These are phyloP conservation scores for Entomobrya proxima DNA, from an alignment of 2,888 invertebrate genomes.

Conservation along the genomic window DNA sequence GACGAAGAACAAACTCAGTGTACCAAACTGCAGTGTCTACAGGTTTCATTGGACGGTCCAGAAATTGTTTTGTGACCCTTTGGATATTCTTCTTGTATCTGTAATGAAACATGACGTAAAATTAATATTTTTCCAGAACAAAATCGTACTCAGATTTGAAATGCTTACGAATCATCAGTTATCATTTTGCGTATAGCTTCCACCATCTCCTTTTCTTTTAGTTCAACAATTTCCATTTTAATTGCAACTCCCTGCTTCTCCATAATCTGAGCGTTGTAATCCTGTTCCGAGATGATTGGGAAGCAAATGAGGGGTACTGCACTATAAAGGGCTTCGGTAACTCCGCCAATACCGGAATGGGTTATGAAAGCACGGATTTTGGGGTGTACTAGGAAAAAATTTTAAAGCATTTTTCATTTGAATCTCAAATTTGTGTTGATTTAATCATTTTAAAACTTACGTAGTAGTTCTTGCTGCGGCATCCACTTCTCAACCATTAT, in stretches of 20 bases:
- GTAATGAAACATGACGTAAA: no score
- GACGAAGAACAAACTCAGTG: slow-evolving; percentile 58
- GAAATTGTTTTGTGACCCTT: slow-evolving; percentile 30
- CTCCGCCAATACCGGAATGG: slow-evolving; percentile 67
- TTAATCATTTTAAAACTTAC: neutral
- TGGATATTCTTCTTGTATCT: slow-evolving; percentile 35
- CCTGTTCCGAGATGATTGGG: slow-evolving; percentile 69
- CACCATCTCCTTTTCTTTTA: slow-evolving; percentile 53
- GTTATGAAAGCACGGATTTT: slow-evolving; percentile 68
- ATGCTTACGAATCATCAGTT: slow-evolving; percentile 48
- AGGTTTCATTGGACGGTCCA: slow-evolving; percentile 51
- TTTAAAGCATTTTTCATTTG: neutral
- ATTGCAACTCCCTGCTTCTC: slow-evolving; percentile 49
- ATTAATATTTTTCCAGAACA: no score
- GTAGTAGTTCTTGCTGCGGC: slow-evolving; percentile 38
- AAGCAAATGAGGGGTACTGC: slow-evolving; percentile 63
- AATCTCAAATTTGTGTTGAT: no score
- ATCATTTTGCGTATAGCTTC: slow-evolving; percentile 59
- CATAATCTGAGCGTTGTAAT: slow-evolving; percentile 68
- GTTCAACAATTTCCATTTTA: slow-evolving; percentile 57
- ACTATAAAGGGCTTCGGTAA: slow-evolving; percentile 67
- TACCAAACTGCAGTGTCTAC: slow-evolving; percentile 51
- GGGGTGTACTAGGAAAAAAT: slow-evolving; percentile 60
- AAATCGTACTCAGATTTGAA: no score
- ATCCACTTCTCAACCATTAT: slow-evolving; percentile 45